A percentile compares a stretch with the other conserved stretches of the same genome.
These are phyloP conservation scores for Drosophila quinaria DNA, from an alignment of 2,888 invertebrate genomes.

Conservation along the genomic window DNA sequence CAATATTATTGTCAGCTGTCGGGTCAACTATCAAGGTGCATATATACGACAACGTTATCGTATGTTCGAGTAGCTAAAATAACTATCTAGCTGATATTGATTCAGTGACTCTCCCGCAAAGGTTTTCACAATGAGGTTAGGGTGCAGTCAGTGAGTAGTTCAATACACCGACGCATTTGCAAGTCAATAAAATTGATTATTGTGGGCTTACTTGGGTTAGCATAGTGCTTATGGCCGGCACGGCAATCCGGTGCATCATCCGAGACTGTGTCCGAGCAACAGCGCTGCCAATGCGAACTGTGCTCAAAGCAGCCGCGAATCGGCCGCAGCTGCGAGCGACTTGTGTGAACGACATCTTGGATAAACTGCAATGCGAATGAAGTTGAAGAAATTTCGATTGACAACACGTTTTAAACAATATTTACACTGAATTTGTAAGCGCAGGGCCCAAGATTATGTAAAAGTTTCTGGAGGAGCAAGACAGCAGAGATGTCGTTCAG, in stretches of 20 bases:
- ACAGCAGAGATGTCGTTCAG: conserved; percentile 43
- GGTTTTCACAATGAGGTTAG: conserved; percentile 77
- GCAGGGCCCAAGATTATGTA: conserved; percentile 82
- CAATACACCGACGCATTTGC: not conserved
- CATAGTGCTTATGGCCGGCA: conserved; percentile 76
- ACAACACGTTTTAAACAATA: conserved; percentile 38
- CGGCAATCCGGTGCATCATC: conserved; percentile 81
- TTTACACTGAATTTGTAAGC: conserved; percentile 67
- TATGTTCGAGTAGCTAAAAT: not conserved
- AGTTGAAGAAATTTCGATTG: conserved; percentile 4
- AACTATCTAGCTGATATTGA: conserved; percentile 21
- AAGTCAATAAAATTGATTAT: not conserved
- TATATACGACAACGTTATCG: not conserved
- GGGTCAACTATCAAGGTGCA: not conserved
- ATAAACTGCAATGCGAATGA: conserved; percentile 48
- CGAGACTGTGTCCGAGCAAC: conserved; percentile 76
- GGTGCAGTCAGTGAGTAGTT: conserved; percentile 38
- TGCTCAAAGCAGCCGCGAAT: conserved; percentile 74
- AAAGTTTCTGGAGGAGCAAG: conserved; percentile 80
- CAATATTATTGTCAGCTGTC: conserved; percentile 23
- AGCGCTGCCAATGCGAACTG: conserved; percentile 65
- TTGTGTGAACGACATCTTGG: conserved; percentile 84
- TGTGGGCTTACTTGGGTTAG: conserved; percentile 68
- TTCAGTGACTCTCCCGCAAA: conserved; percentile 17
- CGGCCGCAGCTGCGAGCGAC: conserved; percentile 83